Percentiles rank a stretch among this genome's conserved stretches.
These are phyloP conservation scores for Cabera pusaria DNA, from an alignment of 2,888 invertebrate species.

Conservation along the genomic window DNA sequence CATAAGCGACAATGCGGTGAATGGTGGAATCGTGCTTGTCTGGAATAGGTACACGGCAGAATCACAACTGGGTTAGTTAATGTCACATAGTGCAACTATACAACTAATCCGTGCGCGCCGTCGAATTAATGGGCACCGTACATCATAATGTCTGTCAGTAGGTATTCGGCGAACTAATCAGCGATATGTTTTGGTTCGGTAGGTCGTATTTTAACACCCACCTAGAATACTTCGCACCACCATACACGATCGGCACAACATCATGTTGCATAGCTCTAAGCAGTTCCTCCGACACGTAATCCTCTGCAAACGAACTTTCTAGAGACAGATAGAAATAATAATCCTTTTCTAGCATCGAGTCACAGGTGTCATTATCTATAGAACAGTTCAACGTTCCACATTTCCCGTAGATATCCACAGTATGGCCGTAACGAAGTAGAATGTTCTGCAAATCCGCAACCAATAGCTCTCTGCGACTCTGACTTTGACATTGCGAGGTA, in stretches of 20 bases:
- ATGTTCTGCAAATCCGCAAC: conserved; percentile 47
- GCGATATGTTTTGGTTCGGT: no score
- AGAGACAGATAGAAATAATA: conserved; percentile 90
- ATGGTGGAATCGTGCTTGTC: no score
- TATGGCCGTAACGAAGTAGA: conserved; percentile 40
- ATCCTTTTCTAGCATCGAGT: conserved; percentile 67
- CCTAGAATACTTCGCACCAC: conserved; percentile 85
- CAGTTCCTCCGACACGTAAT: conserved; percentile 83
- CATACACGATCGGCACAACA: conserved; percentile 86
- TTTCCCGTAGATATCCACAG: conserved; percentile 79
- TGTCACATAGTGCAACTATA: no score
- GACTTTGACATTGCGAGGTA: conserved; percentile 61
- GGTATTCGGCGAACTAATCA: no score
- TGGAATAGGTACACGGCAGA: no score
- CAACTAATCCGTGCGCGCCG: no score
- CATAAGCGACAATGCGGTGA: no score
- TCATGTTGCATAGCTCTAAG: conserved; percentile 83
- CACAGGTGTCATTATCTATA: conserved; percentile 45
- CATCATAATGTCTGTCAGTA: no score
- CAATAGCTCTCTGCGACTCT: conserved; percentile 49
- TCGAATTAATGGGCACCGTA: no score
- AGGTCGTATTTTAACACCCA: no score
- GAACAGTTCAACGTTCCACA: conserved; percentile 72
- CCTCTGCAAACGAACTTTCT: conserved; percentile 87
- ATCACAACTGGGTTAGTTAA: no score